Evolutionary conservation across 2,888 invertebrate genomes (phyloP), one percentile per base, ranked within the genome.

Genomic region (Seira sanloemensis): DNA sequence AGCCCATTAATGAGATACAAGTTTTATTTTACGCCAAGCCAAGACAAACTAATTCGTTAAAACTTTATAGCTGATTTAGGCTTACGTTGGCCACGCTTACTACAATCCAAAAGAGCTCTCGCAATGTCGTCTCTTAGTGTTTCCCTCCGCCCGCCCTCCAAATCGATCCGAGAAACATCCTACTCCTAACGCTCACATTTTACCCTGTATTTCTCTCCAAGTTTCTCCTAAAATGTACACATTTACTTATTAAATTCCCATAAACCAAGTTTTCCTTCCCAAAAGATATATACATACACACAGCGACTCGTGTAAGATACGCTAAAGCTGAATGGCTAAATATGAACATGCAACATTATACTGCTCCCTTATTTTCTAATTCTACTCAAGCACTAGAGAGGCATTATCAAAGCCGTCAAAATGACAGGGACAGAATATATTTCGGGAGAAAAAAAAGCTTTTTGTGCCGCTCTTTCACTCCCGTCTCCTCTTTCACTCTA

Each of bases 91-190:
- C n/a, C n/a, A n/a, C n/a, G n/a, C n/a, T n/a, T n/a, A n/a, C n/a
- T n/a, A n/a, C n/a, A n/a, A n/a, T n/a, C n/a, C n/a, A n/a, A n/a
- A n/a, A n/a, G n/a, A n/a, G n/a, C 26, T 68, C 24, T 26, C n/a
- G 2, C 26, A 68, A 37, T 12, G 19, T n/a, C 65, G 18, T 68
- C 9, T 66, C 23, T 62, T 25, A 69, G 77, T 26, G 18, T 77
- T 24, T 65, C 16, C 78, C 2, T 23, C 69, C 74, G 37, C 58
- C 74, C 78, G 26, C 78, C 78, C 71, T 78, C 78, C 37, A 65
- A 72, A 78, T 78, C 78, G 78, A 78, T 78, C 71, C 71, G 62
- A 37, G 37, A 62, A 37, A 16, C 74, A 37, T 27, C 27, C 62
- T 65, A 16, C n/a, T 54, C 12, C 12, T 37, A 7, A 37, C 4